These are phyloP conservation scores for Bombus pyrosoma DNA, from an alignment of 1,140 invertebrate genomes.

Conservation along the genomic window DNA sequence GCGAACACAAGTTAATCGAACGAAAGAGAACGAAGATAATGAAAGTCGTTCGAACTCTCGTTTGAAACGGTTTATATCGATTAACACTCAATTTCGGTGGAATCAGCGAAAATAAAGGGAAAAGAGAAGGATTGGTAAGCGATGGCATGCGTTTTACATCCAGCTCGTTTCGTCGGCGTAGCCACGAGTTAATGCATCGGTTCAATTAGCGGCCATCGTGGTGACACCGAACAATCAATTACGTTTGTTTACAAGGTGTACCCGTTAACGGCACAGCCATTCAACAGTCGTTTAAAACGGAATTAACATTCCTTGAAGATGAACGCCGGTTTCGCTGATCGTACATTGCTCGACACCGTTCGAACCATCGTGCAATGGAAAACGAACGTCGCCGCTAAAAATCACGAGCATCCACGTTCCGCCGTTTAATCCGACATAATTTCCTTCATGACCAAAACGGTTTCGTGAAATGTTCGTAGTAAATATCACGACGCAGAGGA, in stretches of 20 bases:
- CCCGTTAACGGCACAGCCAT: slow-evolving; percentile 54
- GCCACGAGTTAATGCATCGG: slow-evolving; percentile 60
- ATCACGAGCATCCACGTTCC: slow-evolving; percentile 6
- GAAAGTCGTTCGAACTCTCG: neutral
- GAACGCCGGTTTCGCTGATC: slow-evolving; percentile 44
- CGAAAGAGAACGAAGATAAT: neutral
- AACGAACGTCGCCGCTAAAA: slow-evolving; percentile 14
- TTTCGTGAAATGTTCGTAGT: neutral
- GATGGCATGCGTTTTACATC: slow-evolving; percentile 16
- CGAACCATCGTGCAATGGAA: slow-evolving; percentile 10
- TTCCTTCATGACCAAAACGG: neutral
- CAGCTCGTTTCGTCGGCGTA: slow-evolving; percentile 38
- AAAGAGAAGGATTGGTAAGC: neutral
- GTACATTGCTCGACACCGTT: slow-evolving; percentile 33
- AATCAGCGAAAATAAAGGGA: neutral
- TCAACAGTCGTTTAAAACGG: slow-evolving; percentile 59
- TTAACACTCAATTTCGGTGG: neutral
- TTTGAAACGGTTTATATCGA: neutral
- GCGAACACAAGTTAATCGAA: neutral
- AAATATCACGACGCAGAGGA: neutral
- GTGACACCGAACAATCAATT: slow-evolving; percentile 68
- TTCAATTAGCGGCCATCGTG: slow-evolving; percentile 61
- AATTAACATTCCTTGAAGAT: slow-evolving; percentile 65
- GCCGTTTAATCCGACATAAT: neutral
- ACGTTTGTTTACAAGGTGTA: slow-evolving; percentile 69